Evolutionary conservation across 2,888 invertebrate genomes (phyloP), one percentile per base, ranked within the genome.

Genomic region (Tenthredo livida): DNA sequence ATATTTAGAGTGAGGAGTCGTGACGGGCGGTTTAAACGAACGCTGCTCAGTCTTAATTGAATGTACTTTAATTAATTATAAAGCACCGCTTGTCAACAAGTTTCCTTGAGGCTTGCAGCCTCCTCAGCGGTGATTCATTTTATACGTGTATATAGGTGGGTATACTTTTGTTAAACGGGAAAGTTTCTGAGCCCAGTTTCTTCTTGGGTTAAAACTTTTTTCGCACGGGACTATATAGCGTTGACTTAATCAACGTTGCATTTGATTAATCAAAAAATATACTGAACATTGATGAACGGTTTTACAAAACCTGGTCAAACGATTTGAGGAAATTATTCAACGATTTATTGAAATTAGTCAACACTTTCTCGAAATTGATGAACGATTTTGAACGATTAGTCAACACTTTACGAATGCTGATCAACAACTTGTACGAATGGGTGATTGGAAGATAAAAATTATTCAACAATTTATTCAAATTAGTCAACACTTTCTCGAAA

Each of bases 21-120:
- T 75, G 43, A 75, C 43, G 43, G 25, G 47, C 21, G 75, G 15
- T 25, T 21, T 40, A 15, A 75, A 25, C 75, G 40, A 75, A 70
- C 4, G 67, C 33, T 29, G 21, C 85, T 77, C 58, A 65, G 80
- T 65, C 85, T 67, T 88, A 88, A 88, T 88, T 88, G 87, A 88
- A 85, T 73, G 85, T 75, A 61, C 84, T 82, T 86, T 86, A 86
- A 87, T 87, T 87, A 87, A 70, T 70, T 37, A 70, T 70, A 37
- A 70, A 70, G 37, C 37, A 37, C 70, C 70, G 70, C 75, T 47
- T 75, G 75, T 75, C 75, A 47, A 75, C 43, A 75, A 75, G 43
- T 75, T 47, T 75, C 61, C 61, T 75, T 47, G 47, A 75, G 40
- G 61, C 25, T 61, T 61, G 40, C 75, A 47, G 43, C 47, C 75